Evolutionary conservation across 2,113 vertebrate genomes (phyloP).

Genomic region (Crotalus horridus): DNA sequence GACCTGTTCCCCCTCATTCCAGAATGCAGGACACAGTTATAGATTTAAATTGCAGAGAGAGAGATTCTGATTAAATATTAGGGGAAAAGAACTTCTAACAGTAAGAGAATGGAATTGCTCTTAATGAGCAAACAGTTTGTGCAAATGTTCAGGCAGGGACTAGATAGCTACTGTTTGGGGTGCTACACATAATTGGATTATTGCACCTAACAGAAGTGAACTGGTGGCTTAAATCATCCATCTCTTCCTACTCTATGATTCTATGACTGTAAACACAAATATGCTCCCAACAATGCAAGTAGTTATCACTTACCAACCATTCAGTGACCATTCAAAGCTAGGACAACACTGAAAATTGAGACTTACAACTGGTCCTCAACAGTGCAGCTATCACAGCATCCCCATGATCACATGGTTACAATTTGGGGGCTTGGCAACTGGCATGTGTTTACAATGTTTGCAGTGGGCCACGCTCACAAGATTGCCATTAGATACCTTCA

Average conservation of each 20-base stretch:
- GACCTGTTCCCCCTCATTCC: not conserved
- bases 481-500: not conserved
- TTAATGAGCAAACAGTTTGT: not conserved
- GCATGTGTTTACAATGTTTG: not conserved
- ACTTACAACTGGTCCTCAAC: not conserved
- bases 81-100: not conserved
- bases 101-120: not conserved
- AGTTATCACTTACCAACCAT: not conserved
- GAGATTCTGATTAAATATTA: not conserved
- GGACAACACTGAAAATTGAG: not conserved
- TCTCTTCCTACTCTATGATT: not conserved
- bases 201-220: not conserved
- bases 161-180: not conserved
- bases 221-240: not conserved
- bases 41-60: not conserved
- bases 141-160: not conserved
- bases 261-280: not conserved
- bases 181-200: not conserved
- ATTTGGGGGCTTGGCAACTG: not conserved
- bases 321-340: not conserved
- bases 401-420: not conserved
- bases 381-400: not conserved
- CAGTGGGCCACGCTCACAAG: not conserved
- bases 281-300: not conserved
- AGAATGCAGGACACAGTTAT: not conserved